A percentile compares a stretch with the other conserved stretches of the same genome.
These are phyloP conservation scores for Thaumetopoea pityocampa DNA, from an alignment of 1,140 invertebrate species.

Conservation along the genomic window DNA sequence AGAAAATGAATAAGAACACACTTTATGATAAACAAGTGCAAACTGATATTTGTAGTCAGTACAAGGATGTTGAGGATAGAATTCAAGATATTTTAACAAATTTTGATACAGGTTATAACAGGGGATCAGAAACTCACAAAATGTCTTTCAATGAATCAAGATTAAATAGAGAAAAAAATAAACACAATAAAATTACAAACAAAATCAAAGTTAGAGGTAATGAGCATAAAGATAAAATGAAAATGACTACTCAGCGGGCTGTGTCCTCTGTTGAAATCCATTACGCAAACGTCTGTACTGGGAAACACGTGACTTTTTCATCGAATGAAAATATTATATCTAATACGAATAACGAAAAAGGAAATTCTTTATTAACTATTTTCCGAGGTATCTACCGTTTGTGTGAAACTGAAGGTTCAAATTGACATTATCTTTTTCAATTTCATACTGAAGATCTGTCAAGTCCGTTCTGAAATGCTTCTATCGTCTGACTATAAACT, in stretches of 20 bases:
- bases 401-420: no score
- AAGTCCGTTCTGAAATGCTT: no score
- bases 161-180: no score
- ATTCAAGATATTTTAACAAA: no score
- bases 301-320: constrained; percentile 32
- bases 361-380: constrained; percentile 39
- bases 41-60: neutral
- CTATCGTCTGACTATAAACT: no score
- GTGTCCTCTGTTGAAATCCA: constrained; percentile 37
- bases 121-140: no score
- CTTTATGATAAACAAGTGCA: constrained; percentile 20
- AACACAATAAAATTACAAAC: no score
- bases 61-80: neutral
- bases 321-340: constrained; percentile 20
- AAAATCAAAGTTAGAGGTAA: no score
- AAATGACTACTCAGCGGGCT: neutral
- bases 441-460: no score
- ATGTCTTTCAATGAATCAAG: no score
- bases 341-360: constrained; percentile 8
- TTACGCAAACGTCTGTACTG: constrained; percentile 25
- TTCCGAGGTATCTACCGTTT: constrained; percentile 40
- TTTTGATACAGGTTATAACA: no score
- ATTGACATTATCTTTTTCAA: no score
- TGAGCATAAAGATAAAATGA: neutral
- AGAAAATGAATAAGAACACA: neutral